A percentile compares a stretch with the other conserved stretches of the same genome.
These are phyloP conservation scores for Aleiodes testaceus DNA, from an alignment of 2,888 invertebrate genomes.

Conservation along the genomic window DNA sequence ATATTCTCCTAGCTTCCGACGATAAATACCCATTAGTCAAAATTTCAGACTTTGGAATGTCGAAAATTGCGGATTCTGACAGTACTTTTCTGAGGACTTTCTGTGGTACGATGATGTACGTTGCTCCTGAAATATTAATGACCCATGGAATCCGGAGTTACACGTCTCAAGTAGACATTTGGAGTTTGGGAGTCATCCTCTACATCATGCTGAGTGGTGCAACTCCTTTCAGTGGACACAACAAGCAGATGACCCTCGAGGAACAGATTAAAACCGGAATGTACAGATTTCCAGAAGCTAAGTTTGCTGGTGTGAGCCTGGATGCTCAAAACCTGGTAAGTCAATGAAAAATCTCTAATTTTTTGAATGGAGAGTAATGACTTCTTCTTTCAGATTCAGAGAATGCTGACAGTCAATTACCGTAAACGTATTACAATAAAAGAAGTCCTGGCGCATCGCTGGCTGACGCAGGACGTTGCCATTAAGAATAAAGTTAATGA, in stretches of 20 bases:
- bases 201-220: conserved; percentile 80
- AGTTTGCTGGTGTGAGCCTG: conserved; percentile 80
- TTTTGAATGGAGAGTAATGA: neutral
- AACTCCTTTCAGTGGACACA: conserved; percentile 73
- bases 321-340: conserved; percentile 78
- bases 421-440: conserved; percentile 78
- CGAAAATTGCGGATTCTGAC: conserved; percentile 87
- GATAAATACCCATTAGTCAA: conserved; percentile 82
- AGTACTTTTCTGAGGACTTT: conserved; percentile 83
- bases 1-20: conserved; percentile 80
- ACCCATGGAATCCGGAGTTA: conserved; percentile 78
- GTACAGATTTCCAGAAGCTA: conserved; percentile 77
- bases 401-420: conserved; percentile 84
- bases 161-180: conserved; percentile 87
- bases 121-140: conserved; percentile 89
- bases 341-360: neutral
- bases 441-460: conserved; percentile 71
- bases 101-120: conserved; percentile 92
- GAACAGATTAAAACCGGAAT: conserved; percentile 83
- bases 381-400: conserved; percentile 73
- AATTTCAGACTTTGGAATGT: conserved; percentile 92
- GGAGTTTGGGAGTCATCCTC: conserved; percentile 94
- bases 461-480: neutral
- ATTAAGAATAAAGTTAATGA: neutral
- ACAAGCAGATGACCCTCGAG: conserved; percentile 73